Base-by-base conservation (phyloP, 2,113 vertebrate genomes). In the Silurus glanis region DNA sequence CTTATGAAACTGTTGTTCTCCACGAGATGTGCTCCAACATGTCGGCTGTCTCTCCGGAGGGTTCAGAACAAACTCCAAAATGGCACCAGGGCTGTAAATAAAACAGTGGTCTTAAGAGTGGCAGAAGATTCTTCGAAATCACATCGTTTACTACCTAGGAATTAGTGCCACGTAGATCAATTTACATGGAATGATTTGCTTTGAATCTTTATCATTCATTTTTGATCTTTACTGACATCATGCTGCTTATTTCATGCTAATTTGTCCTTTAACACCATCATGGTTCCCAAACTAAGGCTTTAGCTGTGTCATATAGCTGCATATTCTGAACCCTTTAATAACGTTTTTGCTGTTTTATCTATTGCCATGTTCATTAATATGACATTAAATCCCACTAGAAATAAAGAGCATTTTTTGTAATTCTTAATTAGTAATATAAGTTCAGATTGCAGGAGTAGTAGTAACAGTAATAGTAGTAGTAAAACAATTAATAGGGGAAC, bases 21-120 rank as follows among this genome's bases (percentile, higher is more conserved):
- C 84, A 91, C 83, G 86, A 91, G 91, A 93, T 92, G 90, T 84
- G 84, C 87, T 75, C 61, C 89, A 91, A 92, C 55, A 47, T 80
- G 84, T 51, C n/a, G 55, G 8, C 75, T 79, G n/a, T 37, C 23
- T 62, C 17, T 45, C 1, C 23, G 13, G 5, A 75, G 16, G 58
- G 45, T 58, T 45, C 21, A 69, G 9, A 67, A 9, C n/a, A 64
- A 86, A 67, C 19, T 72, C n/a, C 28, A 83, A 58, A 83, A 84
- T 51, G 12, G 81, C 56, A 61, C 45, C 79, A 47, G 19, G 7
- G 49, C 49, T 76, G 12, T 55, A 55, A 56, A 51, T 16, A 9
- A 78, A 78, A 78, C 75, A 28, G 8, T 25, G 12, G 21, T 23
- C 51, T 76, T 16, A 74, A 28, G 37, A 37, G 12, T 28, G 25